Conservation (phyloP, 2,888 invertebrate genomes). For the Chironomus tentans region DNA sequence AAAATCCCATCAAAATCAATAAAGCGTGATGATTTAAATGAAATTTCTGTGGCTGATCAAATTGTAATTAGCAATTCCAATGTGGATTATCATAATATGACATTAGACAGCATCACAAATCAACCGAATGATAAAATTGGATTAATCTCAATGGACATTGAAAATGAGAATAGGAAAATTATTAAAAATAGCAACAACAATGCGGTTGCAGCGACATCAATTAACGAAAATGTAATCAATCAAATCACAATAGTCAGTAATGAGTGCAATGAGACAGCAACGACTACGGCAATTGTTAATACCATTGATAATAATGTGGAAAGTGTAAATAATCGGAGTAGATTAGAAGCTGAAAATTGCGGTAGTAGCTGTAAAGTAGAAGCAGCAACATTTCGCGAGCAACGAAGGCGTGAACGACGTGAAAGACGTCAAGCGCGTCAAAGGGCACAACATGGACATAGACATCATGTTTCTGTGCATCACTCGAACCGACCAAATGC, state of each 20-base stretch:
- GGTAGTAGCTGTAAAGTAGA: neutral
- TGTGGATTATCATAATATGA: constrained; percentile 19
- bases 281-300: neutral
- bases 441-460: neutral
- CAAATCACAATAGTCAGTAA: neutral
- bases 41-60: neutral
- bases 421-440: constrained; percentile 13
- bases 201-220: neutral
- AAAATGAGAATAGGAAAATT: neutral
- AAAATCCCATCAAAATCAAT: neutral
- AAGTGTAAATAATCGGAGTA: constrained; percentile 1
- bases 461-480: neutral
- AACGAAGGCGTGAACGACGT: constrained; percentile 13
- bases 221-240: constrained; percentile 15
- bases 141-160: constrained; percentile 3
- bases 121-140: neutral
- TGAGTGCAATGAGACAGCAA: neutral
- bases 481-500: neutral
- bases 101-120: constrained; percentile 1
- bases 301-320: neutral
- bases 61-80: neutral
- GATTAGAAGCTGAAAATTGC: neutral
- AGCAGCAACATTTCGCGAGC: constrained; percentile 12
- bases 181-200: neutral
- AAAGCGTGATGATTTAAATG: constrained; percentile 17